A percentile compares a stretch with the other conserved stretches of the same genome.
Evolutionary conservation across 2,797 vertebrate genomes (phyloP).

Genomic region (Saxicola maurus): DNA sequence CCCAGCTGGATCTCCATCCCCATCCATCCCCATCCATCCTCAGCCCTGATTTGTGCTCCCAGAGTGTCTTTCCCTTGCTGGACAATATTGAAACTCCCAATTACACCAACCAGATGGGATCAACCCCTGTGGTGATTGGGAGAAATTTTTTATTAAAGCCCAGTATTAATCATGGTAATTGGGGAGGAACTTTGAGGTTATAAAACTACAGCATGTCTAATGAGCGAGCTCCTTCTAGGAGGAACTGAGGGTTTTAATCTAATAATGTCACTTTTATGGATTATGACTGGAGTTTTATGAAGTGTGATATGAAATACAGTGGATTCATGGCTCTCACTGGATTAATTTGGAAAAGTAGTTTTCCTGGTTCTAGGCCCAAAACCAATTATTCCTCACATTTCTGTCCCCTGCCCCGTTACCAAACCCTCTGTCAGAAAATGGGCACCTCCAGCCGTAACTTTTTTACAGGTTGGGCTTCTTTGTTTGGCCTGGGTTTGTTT

Average conservation of each 20-base stretch:
- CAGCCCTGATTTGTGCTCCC: not conserved
- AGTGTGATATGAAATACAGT: slow-evolving; percentile 68
- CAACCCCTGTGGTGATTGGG: slow-evolving; percentile 41
- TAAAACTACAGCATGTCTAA: slow-evolving; percentile 65
- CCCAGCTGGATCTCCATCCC: not conserved
- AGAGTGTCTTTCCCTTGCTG: not conserved
- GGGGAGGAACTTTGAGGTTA: slow-evolving; percentile 64
- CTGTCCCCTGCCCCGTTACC: slow-evolving; percentile 41
- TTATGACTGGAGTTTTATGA: slow-evolving; percentile 65
- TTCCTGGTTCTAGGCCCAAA: slow-evolving; percentile 70
- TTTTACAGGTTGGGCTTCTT: slow-evolving; percentile 45
- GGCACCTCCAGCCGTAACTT: slow-evolving; percentile 21
- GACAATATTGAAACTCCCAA: slow-evolving; percentile 26
- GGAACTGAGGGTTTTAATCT: slow-evolving; percentile 67
- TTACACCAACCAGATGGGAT: slow-evolving; percentile 60
- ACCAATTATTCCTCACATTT: slow-evolving; percentile 66
- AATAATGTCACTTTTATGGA: slow-evolving; percentile 73
- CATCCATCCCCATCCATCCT: not conserved
- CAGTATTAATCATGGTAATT: slow-evolving; percentile 73
- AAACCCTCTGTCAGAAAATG: slow-evolving; percentile 36
- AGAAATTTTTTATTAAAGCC: slow-evolving; percentile 60
- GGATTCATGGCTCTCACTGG: slow-evolving; percentile 68
- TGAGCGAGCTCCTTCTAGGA: slow-evolving; percentile 52
- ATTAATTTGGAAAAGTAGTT: slow-evolving; percentile 68
- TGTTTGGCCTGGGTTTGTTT: not conserved